These are phyloP conservation scores for Melieria picta DNA, from an alignment of 2,888 invertebrate genomes.

Conservation along the genomic window DNA sequence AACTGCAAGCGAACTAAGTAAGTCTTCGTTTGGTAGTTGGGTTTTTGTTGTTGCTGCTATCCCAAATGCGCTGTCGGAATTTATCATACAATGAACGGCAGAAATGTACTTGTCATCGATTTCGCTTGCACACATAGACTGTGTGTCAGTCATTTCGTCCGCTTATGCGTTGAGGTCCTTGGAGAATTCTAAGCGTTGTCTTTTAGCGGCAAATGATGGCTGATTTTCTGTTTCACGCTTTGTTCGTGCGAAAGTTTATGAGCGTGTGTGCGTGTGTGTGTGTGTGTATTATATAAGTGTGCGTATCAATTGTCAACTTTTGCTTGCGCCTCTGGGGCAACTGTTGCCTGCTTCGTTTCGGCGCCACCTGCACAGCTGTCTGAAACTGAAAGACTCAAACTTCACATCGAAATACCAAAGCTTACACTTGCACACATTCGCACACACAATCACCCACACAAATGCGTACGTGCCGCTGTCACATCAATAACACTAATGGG, in stretches of 20 bases:
- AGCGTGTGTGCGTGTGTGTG: too few species aligned
- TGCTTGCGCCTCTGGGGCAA: constrained; percentile 47
- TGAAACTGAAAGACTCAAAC: not conserved
- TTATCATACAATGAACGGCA: constrained; percentile 26
- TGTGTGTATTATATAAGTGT: constrained; percentile 1
- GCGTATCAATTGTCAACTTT: constrained; percentile 56
- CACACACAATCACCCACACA: not conserved
- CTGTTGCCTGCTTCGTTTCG: not conserved
- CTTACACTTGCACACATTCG: constrained; percentile 36
- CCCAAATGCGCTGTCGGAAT: too few species aligned
- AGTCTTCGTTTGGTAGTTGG: too few species aligned
- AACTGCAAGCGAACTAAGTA: not conserved
- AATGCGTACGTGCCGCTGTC: constrained; percentile 42
- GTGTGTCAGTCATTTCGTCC: too few species aligned
- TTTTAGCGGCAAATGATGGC: too few species aligned
- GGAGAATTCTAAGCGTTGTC: too few species aligned
- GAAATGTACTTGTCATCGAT: constrained; percentile 18
- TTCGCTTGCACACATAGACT: not conserved
- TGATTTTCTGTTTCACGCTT: too few species aligned
- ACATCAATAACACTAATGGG: constrained; percentile 60
- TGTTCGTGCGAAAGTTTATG: too few species aligned
- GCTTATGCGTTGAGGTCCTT: too few species aligned
- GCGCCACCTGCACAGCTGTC: too few species aligned
- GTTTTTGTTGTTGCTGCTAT: too few species aligned
- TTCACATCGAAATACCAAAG: not conserved